Base-by-base conservation (phyloP, 2,888 invertebrate genomes). In the Drosophila lacicola region DNA sequence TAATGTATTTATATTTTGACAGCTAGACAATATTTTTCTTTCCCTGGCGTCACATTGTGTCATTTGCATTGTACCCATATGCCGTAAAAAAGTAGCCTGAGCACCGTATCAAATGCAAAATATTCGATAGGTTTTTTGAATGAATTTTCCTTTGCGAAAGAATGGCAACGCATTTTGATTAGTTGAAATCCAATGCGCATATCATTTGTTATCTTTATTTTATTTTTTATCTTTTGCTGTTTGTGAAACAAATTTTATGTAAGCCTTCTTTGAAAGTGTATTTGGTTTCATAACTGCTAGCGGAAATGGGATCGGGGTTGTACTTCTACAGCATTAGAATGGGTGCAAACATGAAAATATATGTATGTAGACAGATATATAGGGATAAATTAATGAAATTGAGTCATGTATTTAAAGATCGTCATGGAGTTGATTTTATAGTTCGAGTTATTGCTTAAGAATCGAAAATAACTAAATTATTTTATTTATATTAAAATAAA, bases 251-350 rank as follows among this genome's bases (percentile, higher is more conserved):
- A 64, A 50, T 65, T 88, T 84, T 84, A 84, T 89, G 89, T 84
- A 84, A 84, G 88, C 55, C 45, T 49, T 51, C 46, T 44, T 34
- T 73, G 45, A 36, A 39, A 41, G 46, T 67, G 54, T 53, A 47
- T 47, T 70, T 71, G 67, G 78, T 85, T 89, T 89, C 86, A 88
- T 85, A 85, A 85, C 85, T 61, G 44, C 50, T 34, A 71, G 54
- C 88, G 84, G 84, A 85, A 85, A 85, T 74, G 69, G 67, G 25
- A 89, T 73, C 74, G 85, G 71, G 74, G 82, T 72, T 89, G 78
- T 39, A n/a, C 14, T 25, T 39, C 21, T 21, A 11, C 46, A 55
- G 13, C 10, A 42, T 17, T 25, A 17, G 10, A 41, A 39, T 33
- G 25, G 13, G 39, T 21, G 9, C 25, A 34, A 13, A 14, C 1